Conservation (phyloP, 1,140 invertebrate genomes). For the Acromyrmex echinatior region DNA sequence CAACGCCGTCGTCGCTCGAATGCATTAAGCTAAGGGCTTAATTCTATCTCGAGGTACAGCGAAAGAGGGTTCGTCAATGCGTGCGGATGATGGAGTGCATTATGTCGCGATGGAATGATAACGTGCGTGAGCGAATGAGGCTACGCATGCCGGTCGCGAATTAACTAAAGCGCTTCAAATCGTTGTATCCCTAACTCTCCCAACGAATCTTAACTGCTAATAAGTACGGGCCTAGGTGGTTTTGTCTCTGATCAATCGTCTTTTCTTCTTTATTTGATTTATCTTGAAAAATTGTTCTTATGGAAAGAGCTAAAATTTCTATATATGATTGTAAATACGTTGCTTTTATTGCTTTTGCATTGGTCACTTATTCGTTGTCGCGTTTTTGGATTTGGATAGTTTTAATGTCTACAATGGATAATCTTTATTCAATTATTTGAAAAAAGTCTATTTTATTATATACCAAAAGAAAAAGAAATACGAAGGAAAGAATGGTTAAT, state of each 20-base stretch:
- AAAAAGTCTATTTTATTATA: background rate
- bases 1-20: background rate
- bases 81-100: slow-evolving; percentile 67
- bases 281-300: background rate
- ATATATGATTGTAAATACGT: background rate
- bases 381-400: background rate
- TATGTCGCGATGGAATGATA: slow-evolving; percentile 53
- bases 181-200: slow-evolving; percentile 6
- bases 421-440: slow-evolving; percentile 9
- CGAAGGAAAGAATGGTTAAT: slow-evolving; percentile 16
- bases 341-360: slow-evolving; percentile 38
- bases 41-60: slow-evolving; percentile 68
- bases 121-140: slow-evolving; percentile 27
- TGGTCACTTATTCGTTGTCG: slow-evolving; percentile 39
- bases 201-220: slow-evolving; percentile 17
- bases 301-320: background rate
- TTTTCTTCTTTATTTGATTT: background rate
- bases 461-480: background rate
- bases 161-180: slow-evolving; percentile 38
- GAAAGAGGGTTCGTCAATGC: slow-evolving; percentile 33
- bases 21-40: slow-evolving; percentile 52
- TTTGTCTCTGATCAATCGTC: slow-evolving; percentile 41
- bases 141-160: slow-evolving; percentile 3
- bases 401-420: slow-evolving; percentile 4
- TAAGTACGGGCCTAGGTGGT: slow-evolving; percentile 28